Conservation (phyloP, 2,113 vertebrate genomes). For the Desmodus rotundus region DNA sequence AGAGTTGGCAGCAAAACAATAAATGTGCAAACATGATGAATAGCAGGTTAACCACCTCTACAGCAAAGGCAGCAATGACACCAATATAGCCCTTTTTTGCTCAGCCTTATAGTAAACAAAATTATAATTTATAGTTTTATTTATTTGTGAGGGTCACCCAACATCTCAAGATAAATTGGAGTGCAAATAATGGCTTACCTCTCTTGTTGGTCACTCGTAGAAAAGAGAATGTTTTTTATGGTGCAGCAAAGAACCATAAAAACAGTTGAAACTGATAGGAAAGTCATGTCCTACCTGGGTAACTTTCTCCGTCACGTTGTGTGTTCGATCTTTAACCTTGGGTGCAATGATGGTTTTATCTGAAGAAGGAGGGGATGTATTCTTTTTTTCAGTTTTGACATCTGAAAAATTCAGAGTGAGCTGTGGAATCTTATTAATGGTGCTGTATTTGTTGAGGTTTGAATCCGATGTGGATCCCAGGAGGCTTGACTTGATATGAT, state of each 20-base stretch:
- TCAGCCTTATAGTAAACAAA: conserved; percentile 18
- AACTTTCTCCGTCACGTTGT: conserved; percentile 99
- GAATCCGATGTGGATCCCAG: conserved; percentile 98
- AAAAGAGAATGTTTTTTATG: background rate
- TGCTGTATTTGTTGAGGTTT: conserved; percentile 99
- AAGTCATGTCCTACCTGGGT: conserved; percentile 90
- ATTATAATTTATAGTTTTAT: background rate
- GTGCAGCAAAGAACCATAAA: background rate
- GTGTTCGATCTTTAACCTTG: conserved; percentile 98
- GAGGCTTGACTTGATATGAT: conserved; percentile 96
- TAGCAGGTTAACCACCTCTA: background rate
- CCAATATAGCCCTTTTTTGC: background rate
- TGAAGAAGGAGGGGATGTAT: conserved; percentile 93
- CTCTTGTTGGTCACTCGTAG: background rate
- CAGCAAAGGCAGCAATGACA: background rate
- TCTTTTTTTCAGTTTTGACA: conserved; percentile 93
- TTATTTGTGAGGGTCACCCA: background rate
- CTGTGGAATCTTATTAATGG: conserved; percentile 98
- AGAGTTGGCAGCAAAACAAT: conserved; percentile 1
- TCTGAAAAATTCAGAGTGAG: conserved; percentile 98
- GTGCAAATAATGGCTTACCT: conserved; percentile 19
- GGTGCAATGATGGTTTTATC: conserved; percentile 98
- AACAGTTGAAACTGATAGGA: conserved; percentile 14
- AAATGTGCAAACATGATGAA: conserved; percentile 21
- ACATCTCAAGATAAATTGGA: background rate